Base-by-base conservation (phyloP, 2,797 vertebrate species). In the Hybognathus amarus region DNA sequence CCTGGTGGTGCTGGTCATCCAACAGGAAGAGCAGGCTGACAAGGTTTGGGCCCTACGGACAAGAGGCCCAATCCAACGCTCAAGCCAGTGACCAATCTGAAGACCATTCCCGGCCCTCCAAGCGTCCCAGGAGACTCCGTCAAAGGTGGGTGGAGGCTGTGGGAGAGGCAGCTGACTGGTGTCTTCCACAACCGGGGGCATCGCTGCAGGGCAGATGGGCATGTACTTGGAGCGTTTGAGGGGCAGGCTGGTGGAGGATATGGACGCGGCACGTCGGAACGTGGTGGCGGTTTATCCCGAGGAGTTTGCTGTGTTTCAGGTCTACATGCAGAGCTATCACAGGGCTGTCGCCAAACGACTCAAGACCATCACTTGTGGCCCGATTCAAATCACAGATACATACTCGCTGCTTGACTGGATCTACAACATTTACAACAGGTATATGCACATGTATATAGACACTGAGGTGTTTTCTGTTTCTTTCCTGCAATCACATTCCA, bases 341-440 rank as follows among this genome's bases (percentile, higher is more conserved):
- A 89, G 86, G 61, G 97, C 95, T 0, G 93, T 97, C 80, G 94
- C 95, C 0, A 95, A 93, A 68, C 96, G 96, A 79, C 90, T 98
- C n/a, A 90, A 89, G 0, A 89, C 87, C 15, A 90, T 96, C 0
- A 95, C 95, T 0, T 91, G 92, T 38, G 92, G 93, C 1, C 93
- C 93, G 0, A 91, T 97, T 73, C 93, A 94, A 54, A 95, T 97
- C 83, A 92, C 95, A 0, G 96, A 99, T 1, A 96, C 97, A 77
- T 98, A 98, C 90, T 95, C 95, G 10, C 92, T 98, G 50, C 92
- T 99, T 45, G 96, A 98, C 79, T 99, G 97, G 97, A 96, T 96
- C 93, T 95, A 97, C 93, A 97, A 97, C 85, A 93, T 96, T 91
- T 98, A 99, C 92, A 95, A 94, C 92, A 97, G 97, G 97, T 97